phyloP scores from a whole-genome alignment of 2,797 vertebrate genomes.

The Pempheris klunzingeri region DNA sequence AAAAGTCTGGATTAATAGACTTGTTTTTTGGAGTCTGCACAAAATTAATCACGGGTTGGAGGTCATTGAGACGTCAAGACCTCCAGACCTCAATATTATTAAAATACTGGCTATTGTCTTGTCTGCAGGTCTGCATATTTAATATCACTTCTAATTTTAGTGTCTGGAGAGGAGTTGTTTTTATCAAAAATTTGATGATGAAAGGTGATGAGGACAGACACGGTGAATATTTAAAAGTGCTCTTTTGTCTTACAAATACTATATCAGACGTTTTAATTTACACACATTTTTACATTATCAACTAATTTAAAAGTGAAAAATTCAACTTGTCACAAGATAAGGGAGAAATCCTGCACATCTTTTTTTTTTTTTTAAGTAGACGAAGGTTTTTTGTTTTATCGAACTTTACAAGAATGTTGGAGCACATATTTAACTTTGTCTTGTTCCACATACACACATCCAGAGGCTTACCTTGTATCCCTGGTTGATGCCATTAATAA shows the following conservation, averaged over 20 bases:
- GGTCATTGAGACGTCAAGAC: too few relatives aligned
- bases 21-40: not conserved
- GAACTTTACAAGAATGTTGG: not conserved
- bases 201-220: not conserved
- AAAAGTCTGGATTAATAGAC: not conserved
- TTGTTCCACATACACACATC: not conserved
- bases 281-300: not conserved
- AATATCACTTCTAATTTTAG: not conserved
- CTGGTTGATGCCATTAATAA: conserved; percentile 97
- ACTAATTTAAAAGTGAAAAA: not conserved
- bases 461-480: conserved; percentile 93
- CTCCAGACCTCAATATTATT: not conserved
- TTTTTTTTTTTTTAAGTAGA: not conserved
- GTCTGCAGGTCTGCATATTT: not conserved
- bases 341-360: not conserved
- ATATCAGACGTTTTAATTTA: not conserved
- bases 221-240: not conserved
- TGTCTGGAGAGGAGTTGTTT: not conserved
- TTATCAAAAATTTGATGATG: not conserved
- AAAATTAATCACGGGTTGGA: not conserved
- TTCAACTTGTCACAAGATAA: not conserved
- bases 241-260: not conserved
- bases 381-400: not conserved
- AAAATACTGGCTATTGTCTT: not conserved
- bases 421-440: not conserved